Evolutionary conservation across 1,140 invertebrate species (phyloP), one percentile per base, ranked within the genome.

Genomic region (Trichonephila clavata): DNA sequence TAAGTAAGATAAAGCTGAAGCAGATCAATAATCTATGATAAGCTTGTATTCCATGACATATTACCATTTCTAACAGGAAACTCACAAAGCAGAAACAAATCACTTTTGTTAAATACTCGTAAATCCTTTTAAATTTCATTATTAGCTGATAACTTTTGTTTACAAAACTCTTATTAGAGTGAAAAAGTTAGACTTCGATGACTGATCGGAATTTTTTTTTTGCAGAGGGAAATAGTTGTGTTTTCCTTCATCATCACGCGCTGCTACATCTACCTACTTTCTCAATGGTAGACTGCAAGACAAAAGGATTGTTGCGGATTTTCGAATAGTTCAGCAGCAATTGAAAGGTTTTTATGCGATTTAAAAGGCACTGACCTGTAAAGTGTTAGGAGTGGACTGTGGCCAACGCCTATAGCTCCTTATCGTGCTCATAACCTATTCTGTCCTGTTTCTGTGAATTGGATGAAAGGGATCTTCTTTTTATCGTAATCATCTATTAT

Each of bases 361-460:
- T 77, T 32, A 32, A 77, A 77, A 77, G 71, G 27, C 71, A 77
- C 24, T 77, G 71, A 77, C 71, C 71, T 27, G 71, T 39, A 32
- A 50, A 50, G 50, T 10, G 50, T 50, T 50, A 50, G 27, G 71
- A 39, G 27, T 32, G 27, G 71, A 77, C 27, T 77, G 71, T 77
- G 24, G 71, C 24, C 71, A 32, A 77, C 71, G 71, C 71, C 71
- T 32, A 13, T 77, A 13, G 50, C 2, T 27, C 10, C 24, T 32
- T 77, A 20, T 20, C 32, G 71, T 39, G 27, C 18, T 39, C 32
- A 14, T 77, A 77, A 16, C 71, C 32, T 27, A 77, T 77, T 32
- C 18, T 13, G 4, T 77, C 6, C 32, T 27, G 27, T 77, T 27
- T 32, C 71, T 18, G 14, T 32, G 71, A 77, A 77, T 20, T 0